Evolutionary conservation across 2,797 vertebrate species (phyloP).

Genomic region (Pseudomugil gertrudae): DNA sequence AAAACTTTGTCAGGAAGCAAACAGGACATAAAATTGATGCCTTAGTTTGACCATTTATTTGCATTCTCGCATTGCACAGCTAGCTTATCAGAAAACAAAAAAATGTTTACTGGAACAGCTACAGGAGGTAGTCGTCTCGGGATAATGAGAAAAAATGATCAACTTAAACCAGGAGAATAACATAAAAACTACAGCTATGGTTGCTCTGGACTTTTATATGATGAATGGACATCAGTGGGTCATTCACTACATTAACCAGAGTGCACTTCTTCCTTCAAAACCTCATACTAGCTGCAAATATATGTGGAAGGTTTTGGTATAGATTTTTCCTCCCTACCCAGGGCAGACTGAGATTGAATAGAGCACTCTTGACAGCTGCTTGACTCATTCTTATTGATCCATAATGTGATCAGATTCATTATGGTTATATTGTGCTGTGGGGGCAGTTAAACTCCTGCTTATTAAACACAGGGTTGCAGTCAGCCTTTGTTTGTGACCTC

Average conservation of each 20-base stretch:
- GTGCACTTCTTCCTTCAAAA: slow-evolving; percentile 5
- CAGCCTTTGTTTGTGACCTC: slow-evolving; percentile 45
- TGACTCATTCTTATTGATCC: slow-evolving; percentile 64
- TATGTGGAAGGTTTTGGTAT: not conserved
- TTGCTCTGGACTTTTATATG: not conserved
- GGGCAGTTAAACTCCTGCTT: slow-evolving; percentile 24
- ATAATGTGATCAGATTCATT: slow-evolving; percentile 55
- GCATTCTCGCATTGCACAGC: not conserved
- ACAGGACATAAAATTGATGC: too few relatives aligned
- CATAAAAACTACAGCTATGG: not conserved
- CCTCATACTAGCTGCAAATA: not conserved
- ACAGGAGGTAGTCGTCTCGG: too few relatives aligned
- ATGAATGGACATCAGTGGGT: not conserved
- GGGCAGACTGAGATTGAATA: slow-evolving; percentile 16
- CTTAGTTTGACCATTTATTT: not conserved
- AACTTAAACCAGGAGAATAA: too few relatives aligned
- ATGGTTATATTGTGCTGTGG: slow-evolving; percentile 28
- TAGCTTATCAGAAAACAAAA: not conserved
- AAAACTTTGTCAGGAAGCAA: too few relatives aligned
- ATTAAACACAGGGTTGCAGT: slow-evolving; percentile 22
- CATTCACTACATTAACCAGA: slow-evolving; percentile 39
- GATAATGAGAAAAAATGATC: too few relatives aligned
- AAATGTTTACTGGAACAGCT: too few relatives aligned
- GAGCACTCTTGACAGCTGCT: slow-evolving; percentile 34
- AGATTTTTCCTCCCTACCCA: not conserved